A percentile compares a stretch with the other conserved stretches of the same genome.
Conservation (phyloP, 2,797 vertebrate genomes). For the Pangasius larnaudii region DNA sequence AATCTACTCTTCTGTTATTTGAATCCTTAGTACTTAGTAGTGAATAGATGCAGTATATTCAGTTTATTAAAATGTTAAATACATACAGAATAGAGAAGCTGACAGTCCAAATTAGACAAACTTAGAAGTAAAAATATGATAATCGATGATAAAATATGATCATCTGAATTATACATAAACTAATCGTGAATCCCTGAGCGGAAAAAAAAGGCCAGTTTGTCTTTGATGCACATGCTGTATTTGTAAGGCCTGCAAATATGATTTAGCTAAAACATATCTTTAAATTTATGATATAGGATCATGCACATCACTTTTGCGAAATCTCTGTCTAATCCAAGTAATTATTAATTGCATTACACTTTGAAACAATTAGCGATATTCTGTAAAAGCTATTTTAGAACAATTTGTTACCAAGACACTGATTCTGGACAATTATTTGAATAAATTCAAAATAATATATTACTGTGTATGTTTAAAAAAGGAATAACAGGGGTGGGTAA, state of each 20-base stretch:
- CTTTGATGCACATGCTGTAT: neutral
- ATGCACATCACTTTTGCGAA: neutral
- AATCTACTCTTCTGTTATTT: neutral
- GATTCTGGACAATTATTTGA: neutral
- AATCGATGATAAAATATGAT: neutral
- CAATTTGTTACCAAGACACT: neutral
- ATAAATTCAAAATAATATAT: neutral
- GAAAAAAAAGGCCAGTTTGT: neutral
- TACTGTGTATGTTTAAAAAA: too few species aligned
- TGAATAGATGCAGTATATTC: neutral
- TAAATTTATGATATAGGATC: neutral
- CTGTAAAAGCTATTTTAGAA: neutral
- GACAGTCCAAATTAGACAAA: neutral
- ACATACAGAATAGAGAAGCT: neutral
- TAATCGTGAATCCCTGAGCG: neutral
- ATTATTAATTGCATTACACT: neutral
- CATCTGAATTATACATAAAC: neutral
- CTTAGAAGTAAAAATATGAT: neutral
- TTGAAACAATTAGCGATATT: neutral
- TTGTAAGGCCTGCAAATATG: neutral
- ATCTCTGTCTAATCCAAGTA: neutral
- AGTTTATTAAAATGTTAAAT: neutral
- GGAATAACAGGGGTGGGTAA: neutral
- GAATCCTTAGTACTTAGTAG: neutral
- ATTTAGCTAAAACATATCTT: neutral